Base-by-base conservation (phyloP, 2,797 vertebrate genomes). In the Hapalemur alaotrensis region DNA sequence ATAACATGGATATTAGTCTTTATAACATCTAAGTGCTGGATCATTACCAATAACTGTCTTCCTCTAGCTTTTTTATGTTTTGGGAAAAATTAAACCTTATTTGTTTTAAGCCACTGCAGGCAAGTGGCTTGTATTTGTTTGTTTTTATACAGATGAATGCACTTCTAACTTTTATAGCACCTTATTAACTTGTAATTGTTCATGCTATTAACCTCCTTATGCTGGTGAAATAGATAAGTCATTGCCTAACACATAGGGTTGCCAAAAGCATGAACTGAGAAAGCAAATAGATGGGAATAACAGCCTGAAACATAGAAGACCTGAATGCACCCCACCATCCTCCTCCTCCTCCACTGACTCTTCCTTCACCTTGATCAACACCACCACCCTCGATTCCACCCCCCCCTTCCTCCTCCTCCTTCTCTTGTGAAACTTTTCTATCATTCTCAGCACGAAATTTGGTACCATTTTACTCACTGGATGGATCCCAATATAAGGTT, bases 101-200 rank as follows among this genome's bases (percentile, higher is more conserved):
- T 54, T 91, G 30, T 59, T 84, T 83, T 83, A 70, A 95, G 43
- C 23, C 35, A 32, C 46, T 94, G 25, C 41, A n/a, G 46, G 28
- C 32, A 63, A 78, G n/a, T 54, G 14, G 1, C 23, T 86, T 76
- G 52, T 65, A 9, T 46, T 75, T 72, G 2, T 63, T 75, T 84
- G 7, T 81, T 93, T 81, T 83, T 82, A 41, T 46, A 9, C 35
- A 48, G 25, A 28, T n/a, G 11, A 82, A 72, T 38, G 28, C 4
- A 70, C 28, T 93, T 72, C 28, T 65, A 75, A 83, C 15, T 78
- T 75, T 35, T 88, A 75, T 50, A 57, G 61, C 20, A 35, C 22
- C 4, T 46, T 89, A 43, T 65, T 87, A 67, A 57, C 52, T 92
- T 92, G 18, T 46, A 52, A 28, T 7, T 30, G 41, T 43, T 9